A percentile compares a stretch with the other conserved stretches of the same genome.
phyloP scores from a whole-genome alignment of 2,888 invertebrate genomes.

The Blastobasis lacticolella region DNA sequence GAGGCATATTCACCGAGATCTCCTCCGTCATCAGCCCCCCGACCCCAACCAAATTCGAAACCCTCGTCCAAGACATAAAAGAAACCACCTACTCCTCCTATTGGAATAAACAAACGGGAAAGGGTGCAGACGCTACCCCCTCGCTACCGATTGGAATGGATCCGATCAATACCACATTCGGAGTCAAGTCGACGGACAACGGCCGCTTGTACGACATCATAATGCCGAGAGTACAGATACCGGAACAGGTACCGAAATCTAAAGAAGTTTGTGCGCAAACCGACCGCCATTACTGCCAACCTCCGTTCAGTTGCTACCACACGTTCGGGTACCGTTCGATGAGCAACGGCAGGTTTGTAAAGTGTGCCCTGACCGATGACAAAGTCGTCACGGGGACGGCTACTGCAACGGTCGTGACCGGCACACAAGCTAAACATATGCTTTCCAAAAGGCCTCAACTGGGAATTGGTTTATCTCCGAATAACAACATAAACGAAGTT shows the following conservation, averaged over 20 bases:
- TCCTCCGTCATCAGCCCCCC: conserved; percentile 41
- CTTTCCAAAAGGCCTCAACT: conserved; percentile 41
- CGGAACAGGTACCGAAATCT: conserved; percentile 38
- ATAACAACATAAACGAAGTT: conserved; percentile 58
- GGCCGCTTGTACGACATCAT: conserved; percentile 50
- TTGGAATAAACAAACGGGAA: conserved; percentile 47
- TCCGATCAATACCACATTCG: conserved; percentile 39
- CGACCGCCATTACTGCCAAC: conserved; percentile 44
- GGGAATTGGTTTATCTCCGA: conserved; percentile 59
- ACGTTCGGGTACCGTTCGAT: conserved; percentile 65
- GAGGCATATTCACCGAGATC: conserved; percentile 35
- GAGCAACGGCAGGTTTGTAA: conserved; percentile 61
- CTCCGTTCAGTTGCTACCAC: conserved; percentile 51
- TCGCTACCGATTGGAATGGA: conserved; percentile 57
- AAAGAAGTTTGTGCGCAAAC: conserved; percentile 37
- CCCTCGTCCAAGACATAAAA: conserved; percentile 46
- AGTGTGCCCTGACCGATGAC: conserved; percentile 55
- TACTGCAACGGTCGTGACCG: conserved; percentile 39
- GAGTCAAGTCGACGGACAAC: conserved; percentile 35
- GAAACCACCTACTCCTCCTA: conserved; percentile 49
- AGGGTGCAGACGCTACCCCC: conserved; percentile 40
- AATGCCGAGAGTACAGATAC: conserved; percentile 46
- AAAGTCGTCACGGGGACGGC: conserved; percentile 43
- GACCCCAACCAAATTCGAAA: conserved; percentile 47
- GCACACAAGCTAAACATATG: conserved; percentile 52